A percentile compares a stretch with the other conserved stretches of the same genome.
Evolutionary conservation across 1,140 invertebrate species (phyloP).

Genomic region (Onthophagus taurus): DNA sequence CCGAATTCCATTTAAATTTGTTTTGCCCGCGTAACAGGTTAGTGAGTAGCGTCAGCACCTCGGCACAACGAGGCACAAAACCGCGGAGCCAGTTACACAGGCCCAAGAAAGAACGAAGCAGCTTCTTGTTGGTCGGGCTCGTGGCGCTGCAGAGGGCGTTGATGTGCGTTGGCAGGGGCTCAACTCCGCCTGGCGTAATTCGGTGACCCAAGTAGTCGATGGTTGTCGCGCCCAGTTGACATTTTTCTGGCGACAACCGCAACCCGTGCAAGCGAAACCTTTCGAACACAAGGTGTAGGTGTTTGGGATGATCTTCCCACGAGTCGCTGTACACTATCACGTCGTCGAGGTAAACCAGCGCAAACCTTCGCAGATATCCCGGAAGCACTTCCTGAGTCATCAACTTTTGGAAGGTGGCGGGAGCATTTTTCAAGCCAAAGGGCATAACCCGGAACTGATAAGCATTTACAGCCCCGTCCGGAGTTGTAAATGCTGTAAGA

Average conservation of each 20-base stretch:
- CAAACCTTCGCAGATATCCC: constrained; percentile 14
- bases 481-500: constrained; percentile 26
- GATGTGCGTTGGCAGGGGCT: no score
- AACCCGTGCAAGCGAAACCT: constrained; percentile 10
- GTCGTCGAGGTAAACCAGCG: constrained; percentile 18
- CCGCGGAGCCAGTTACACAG: no score
- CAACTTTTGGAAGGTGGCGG: constrained; percentile 19
- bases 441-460: constrained; percentile 26
- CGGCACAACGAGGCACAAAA: no score
- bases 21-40: no score
- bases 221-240: constrained; percentile 1
- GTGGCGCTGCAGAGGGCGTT: no score
- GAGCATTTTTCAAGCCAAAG: constrained; percentile 23
- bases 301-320: no score
- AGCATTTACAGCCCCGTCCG: constrained; percentile 7
- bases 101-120: no score
- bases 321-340: no score
- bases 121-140: no score
- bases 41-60: no score
- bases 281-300: constrained; percentile 13
- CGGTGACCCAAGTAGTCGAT: constrained; percentile 13
- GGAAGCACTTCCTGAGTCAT: constrained; percentile 16
- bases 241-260: constrained; percentile 7
- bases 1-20: no score
- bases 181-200: no score